Conservation (phyloP, 2,888 invertebrate genomes). For the Diplolepis rosae region DNA sequence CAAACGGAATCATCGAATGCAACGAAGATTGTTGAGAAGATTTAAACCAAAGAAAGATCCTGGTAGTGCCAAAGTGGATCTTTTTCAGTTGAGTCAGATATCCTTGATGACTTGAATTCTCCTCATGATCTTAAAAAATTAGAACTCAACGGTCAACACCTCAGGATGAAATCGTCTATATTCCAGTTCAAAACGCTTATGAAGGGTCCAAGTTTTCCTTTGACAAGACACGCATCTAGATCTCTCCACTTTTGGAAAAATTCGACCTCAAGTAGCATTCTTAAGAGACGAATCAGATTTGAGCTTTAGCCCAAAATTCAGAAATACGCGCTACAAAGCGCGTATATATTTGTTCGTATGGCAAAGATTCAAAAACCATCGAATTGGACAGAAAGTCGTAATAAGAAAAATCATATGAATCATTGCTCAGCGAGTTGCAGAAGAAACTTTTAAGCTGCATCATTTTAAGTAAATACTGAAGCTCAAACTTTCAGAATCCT, state of each 20-base stretch:
- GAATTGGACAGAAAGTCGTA: conserved; percentile 5
- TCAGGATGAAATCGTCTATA: conserved; percentile 13
- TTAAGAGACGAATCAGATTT: conserved; percentile 26
- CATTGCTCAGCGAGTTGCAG: not conserved
- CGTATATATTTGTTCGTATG: conserved; percentile 34
- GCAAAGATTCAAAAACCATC: conserved; percentile 19
- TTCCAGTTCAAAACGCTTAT: conserved; percentile 1
- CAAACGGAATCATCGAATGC: not conserved
- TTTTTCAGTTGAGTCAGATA: not conserved
- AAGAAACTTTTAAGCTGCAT: not conserved
- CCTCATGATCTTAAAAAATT: conserved; percentile 9
- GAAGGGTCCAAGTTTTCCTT: conserved; percentile 15
- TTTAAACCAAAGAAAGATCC: not conserved
- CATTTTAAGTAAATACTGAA: not conserved
- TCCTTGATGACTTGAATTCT: not conserved
- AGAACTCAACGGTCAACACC: not conserved
- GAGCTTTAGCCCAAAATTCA: not conserved
- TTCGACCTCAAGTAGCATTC: conserved; percentile 19
- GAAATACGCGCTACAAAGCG: conserved; percentile 36
- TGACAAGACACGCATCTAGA: not conserved
- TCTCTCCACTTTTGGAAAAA: conserved; percentile 15
- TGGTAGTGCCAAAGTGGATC: not conserved
- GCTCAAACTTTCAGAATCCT: not conserved
- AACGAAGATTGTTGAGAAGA: not conserved
- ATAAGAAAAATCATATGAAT: conserved; percentile 1